A percentile compares a stretch with the other conserved stretches of the same genome.
These are phyloP conservation scores for Diarsia rubi DNA, from an alignment of 2,888 invertebrate species.

Conservation along the genomic window DNA sequence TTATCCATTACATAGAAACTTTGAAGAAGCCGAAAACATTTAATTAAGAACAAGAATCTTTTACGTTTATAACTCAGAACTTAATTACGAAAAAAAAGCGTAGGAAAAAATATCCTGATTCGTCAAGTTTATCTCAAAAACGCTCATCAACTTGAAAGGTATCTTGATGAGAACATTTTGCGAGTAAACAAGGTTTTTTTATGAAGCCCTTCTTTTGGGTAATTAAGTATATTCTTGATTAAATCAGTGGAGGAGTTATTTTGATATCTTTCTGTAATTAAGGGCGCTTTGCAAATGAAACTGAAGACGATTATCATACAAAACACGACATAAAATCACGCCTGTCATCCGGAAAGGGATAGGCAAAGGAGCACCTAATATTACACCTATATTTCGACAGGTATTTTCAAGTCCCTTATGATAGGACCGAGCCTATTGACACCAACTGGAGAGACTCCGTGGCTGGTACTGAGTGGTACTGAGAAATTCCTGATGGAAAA, in stretches of 20 bases:
- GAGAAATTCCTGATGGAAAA: too few relatives aligned
- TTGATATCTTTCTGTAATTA: neutral
- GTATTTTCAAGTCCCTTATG: too few relatives aligned
- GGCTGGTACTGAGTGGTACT: too few relatives aligned
- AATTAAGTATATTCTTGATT: slow-evolving; percentile 26
- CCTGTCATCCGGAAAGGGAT: too few relatives aligned
- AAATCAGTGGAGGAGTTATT: slow-evolving; percentile 5
- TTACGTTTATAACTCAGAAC: slow-evolving; percentile 13
- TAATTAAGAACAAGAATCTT: slow-evolving; percentile 23
- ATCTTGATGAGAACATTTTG: slow-evolving; percentile 38
- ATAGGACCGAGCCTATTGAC: too few relatives aligned
- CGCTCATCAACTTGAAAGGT: slow-evolving; percentile 33
- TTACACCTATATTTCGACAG: too few relatives aligned
- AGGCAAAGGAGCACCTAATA: too few relatives aligned
- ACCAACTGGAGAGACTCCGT: too few relatives aligned
- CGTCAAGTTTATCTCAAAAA: slow-evolving; percentile 43
- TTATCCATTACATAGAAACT: neutral
- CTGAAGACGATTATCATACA: neutral
- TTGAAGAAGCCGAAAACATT: slow-evolving; percentile 10
- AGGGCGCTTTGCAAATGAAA: neutral
- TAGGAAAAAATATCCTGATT: slow-evolving; percentile 18
- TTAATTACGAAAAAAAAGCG: slow-evolving; percentile 33
- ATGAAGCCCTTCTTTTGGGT: slow-evolving; percentile 24
- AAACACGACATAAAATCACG: too few relatives aligned
- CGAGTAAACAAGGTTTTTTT: slow-evolving; percentile 36